These are phyloP conservation scores for Seira ritae DNA, from an alignment of 2,888 invertebrate species.

Conservation along the genomic window DNA sequence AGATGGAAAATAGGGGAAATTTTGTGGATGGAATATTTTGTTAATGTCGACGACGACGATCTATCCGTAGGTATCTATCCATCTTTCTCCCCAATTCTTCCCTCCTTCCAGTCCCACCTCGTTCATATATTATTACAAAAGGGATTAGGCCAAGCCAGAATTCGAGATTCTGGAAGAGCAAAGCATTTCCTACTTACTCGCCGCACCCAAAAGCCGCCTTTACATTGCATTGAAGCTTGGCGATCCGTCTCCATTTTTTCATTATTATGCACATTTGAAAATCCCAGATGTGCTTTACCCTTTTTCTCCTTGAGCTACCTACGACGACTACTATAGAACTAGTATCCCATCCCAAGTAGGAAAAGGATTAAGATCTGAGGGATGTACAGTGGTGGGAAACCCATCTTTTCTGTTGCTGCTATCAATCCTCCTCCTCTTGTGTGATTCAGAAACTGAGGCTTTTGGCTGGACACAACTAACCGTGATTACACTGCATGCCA, in stretches of 20 bases:
- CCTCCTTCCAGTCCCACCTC: not conserved
- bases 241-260: slow-evolving; percentile 4
- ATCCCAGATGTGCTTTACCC: slow-evolving; percentile 57
- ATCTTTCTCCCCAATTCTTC: slow-evolving; percentile 21
- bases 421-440: slow-evolving; percentile 26
- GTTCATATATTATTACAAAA: slow-evolving; percentile 34
- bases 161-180: too few species aligned
- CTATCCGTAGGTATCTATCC: not conserved
- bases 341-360: not conserved
- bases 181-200: too few species aligned
- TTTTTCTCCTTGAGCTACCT: slow-evolving; percentile 14
- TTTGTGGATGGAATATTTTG: too few species aligned
- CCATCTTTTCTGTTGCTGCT: slow-evolving; percentile 40
- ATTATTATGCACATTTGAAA: slow-evolving; percentile 39
- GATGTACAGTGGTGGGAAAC: not conserved
- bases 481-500: too few species aligned
- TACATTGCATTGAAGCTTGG: too few species aligned
- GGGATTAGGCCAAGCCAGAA: slow-evolving; percentile 40
- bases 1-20: slow-evolving; percentile 26
- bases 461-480: slow-evolving; percentile 29
- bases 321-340: not conserved
- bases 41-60: too few species aligned
- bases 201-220: too few species aligned
- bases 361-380: slow-evolving; percentile 46
- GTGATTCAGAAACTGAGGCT: slow-evolving; percentile 52